These are phyloP conservation scores for Agrochola lota DNA, from an alignment of 2,888 invertebrate genomes.

Conservation along the genomic window DNA sequence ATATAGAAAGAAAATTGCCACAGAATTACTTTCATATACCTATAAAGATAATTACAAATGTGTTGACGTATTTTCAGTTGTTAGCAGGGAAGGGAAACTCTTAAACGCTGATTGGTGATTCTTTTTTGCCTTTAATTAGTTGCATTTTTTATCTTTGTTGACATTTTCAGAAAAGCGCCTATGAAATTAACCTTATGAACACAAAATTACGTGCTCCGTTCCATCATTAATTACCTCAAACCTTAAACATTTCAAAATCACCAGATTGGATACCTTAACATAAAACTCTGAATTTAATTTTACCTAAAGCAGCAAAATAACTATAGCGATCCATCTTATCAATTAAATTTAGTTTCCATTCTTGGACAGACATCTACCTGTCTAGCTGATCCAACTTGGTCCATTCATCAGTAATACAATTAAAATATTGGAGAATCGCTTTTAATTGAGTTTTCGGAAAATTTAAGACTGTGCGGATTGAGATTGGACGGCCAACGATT, in stretches of 20 bases:
- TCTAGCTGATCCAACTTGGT: slow-evolving; percentile 63
- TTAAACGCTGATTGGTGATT: background rate
- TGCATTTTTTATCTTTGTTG: background rate
- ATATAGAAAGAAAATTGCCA: background rate
- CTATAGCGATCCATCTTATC: slow-evolving; percentile 43
- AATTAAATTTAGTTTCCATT: slow-evolving; percentile 56
- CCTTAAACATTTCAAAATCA: background rate
- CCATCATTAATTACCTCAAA: background rate
- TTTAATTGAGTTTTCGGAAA: slow-evolving; percentile 76
- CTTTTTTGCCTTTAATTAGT: background rate
- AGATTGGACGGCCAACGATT: slow-evolving; percentile 52
- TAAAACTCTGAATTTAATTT: slow-evolving; percentile 28
- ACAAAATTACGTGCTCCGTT: background rate
- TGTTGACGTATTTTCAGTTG: background rate
- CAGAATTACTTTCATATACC: background rate
- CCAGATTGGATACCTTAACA: slow-evolving; percentile 7
- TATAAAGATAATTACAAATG: background rate
- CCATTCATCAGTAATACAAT: slow-evolving; percentile 77
- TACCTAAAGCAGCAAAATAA: slow-evolving; percentile 21
- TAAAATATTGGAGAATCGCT: slow-evolving; percentile 71
- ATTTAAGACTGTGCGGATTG: slow-evolving; percentile 51
- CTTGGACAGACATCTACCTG: slow-evolving; percentile 55
- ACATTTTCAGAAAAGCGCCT: too few relatives aligned
- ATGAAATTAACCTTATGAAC: too few relatives aligned
- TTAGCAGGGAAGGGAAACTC: background rate